Evolutionary conservation across 2,888 invertebrate genomes (phyloP).

Genomic region (Caenorhabditis auriculariae): DNA sequence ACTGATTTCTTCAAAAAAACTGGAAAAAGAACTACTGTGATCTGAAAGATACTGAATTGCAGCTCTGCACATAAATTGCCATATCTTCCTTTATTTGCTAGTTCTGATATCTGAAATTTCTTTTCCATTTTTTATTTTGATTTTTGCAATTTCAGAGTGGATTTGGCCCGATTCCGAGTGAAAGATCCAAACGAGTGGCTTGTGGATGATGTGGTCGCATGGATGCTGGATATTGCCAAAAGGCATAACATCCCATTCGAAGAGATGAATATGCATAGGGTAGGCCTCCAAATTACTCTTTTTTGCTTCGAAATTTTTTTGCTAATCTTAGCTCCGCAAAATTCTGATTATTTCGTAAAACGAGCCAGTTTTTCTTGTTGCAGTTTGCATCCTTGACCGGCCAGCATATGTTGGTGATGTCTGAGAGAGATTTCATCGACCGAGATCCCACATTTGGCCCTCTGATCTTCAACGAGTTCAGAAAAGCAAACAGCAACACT

Average conservation of each 20-base stretch:
- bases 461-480: slow-evolving; percentile 57
- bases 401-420: slow-evolving; percentile 51
- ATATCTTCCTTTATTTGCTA: too few species aligned
- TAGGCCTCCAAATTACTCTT: slow-evolving; percentile 6
- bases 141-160: slow-evolving; percentile 54
- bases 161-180: slow-evolving; percentile 61
- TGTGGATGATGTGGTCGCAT: slow-evolving; percentile 60
- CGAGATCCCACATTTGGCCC: slow-evolving; percentile 54
- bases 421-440: slow-evolving; percentile 54
- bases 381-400: slow-evolving; percentile 58
- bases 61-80: too few species aligned
- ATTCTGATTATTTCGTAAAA: slow-evolving; percentile 5
- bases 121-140: too few species aligned
- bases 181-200: slow-evolving; percentile 59
- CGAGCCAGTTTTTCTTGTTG: slow-evolving; percentile 5
- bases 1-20: too few species aligned
- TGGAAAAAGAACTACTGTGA: too few species aligned
- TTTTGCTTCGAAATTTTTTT: background rate
- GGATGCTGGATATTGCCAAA: slow-evolving; percentile 61
- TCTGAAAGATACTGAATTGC: too few species aligned
- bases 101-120: too few species aligned
- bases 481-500: slow-evolving; percentile 22
- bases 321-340: background rate
- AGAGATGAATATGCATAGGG: slow-evolving; percentile 53
- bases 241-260: slow-evolving; percentile 58